These are phyloP conservation scores for Etheostoma nigrum DNA, from an alignment of 2,797 vertebrate genomes.

Conservation along the genomic window DNA sequence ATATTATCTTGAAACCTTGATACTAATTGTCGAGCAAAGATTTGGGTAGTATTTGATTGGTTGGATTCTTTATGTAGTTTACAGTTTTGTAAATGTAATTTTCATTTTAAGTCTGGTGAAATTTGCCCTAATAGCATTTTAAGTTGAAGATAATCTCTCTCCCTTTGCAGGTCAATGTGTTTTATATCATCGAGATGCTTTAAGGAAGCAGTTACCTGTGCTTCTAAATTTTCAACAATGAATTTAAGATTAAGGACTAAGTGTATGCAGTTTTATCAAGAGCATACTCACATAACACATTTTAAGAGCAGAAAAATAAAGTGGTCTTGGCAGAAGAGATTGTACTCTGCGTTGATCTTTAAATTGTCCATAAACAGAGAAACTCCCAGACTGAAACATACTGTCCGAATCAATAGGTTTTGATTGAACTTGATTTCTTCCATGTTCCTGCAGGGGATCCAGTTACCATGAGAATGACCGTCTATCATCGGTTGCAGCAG, in stretches of 20 bases:
- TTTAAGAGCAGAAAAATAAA: constrained; percentile 20
- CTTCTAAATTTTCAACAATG: constrained; percentile 3
- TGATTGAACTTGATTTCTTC: constrained; percentile 28
- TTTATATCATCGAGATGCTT: not conserved
- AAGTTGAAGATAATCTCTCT: not conserved
- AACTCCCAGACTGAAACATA: constrained; percentile 1
- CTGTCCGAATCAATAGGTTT: constrained; percentile 5
- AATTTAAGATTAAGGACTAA: not conserved
- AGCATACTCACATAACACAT: not conserved
- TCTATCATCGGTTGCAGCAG: constrained; percentile 93
- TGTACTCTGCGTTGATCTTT: not conserved
- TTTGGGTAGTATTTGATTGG: not conserved
- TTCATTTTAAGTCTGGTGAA: not conserved
- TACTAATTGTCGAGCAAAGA: not conserved
- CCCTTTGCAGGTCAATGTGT: not conserved
- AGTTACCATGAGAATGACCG: constrained; percentile 96
- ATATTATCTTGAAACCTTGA: not conserved
- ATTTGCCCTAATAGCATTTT: not conserved
- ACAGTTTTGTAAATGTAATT: not conserved
- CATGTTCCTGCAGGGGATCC: constrained; percentile 86
- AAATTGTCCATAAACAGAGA: constrained; percentile 3
- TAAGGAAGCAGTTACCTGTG: not conserved
- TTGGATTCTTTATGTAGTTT: not conserved
- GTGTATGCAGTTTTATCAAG: constrained; percentile 3
- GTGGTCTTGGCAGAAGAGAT: constrained; percentile 8